Evolutionary conservation across 2,797 vertebrate species (phyloP).

Genomic region (Syngnathus acus): DNA sequence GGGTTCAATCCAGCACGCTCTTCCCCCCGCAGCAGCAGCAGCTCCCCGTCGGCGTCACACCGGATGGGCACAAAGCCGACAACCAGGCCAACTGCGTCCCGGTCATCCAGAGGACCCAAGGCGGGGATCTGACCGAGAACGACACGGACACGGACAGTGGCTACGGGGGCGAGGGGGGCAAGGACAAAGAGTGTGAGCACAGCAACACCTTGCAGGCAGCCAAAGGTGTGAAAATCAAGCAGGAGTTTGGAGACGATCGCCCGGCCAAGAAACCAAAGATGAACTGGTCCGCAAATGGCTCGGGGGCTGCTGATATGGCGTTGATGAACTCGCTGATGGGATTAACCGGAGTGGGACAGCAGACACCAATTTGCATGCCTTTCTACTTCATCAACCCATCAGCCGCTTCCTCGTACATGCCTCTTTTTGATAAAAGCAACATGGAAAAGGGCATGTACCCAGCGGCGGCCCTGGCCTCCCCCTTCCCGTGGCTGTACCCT

Average conservation of each 20-base stretch:
- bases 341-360: conserved; percentile 77
- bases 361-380: conserved; percentile 88
- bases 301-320: conserved; percentile 64
- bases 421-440: conserved; percentile 83
- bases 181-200: conserved; percentile 66
- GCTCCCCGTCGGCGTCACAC: conserved; percentile 41
- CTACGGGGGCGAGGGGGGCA: conserved; percentile 83
- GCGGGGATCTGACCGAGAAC: conserved; percentile 77
- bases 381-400: conserved; percentile 90
- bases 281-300: conserved; percentile 60
- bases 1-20: conserved; percentile 70
- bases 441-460: conserved; percentile 86
- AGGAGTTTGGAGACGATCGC: conserved; percentile 81
- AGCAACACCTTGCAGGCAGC: conserved; percentile 30
- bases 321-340: conserved; percentile 86
- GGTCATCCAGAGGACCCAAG: conserved; percentile 92
- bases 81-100: conserved; percentile 86
- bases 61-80: conserved; percentile 72
- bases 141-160: conserved; percentile 98
- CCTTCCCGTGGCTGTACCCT: conserved; percentile 84
- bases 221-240: conserved; percentile 74
- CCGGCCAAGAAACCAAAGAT: conserved; percentile 79
- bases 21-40: not conserved
- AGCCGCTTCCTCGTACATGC: conserved; percentile 84
- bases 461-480: conserved; percentile 52